Conservation (phyloP, 2,797 vertebrate species). For the Bucorvus abyssinicus region DNA sequence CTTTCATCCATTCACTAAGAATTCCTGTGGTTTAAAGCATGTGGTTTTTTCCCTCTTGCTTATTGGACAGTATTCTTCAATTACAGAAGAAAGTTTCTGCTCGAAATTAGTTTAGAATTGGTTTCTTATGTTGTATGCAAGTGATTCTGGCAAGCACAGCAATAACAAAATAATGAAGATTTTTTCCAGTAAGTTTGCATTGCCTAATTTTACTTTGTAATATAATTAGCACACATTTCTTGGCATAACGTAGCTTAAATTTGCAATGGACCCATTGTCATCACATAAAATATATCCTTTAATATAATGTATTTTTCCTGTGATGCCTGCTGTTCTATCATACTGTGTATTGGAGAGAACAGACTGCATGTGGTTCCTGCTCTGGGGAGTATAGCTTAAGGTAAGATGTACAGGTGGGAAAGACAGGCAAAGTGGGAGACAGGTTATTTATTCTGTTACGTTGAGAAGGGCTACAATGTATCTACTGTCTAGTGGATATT, state of each 20-base stretch:
- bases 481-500: not conserved
- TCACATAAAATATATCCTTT: not conserved
- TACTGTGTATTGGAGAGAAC: not conserved
- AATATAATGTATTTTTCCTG: not conserved
- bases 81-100: conserved; percentile 45
- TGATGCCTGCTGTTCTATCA: not conserved
- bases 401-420: not conserved
- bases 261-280: conserved; percentile 10
- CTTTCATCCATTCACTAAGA: conserved; percentile 30
- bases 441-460: not conserved
- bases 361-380: not conserved
- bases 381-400: not conserved
- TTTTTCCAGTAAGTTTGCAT: conserved; percentile 33
- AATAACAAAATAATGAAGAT: conserved; percentile 54
- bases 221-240: conserved; percentile 28
- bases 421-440: not conserved
- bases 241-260: conserved; percentile 3
- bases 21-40: conserved; percentile 42
- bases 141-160: conserved; percentile 42
- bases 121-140: conserved; percentile 54
- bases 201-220: conserved; percentile 43
- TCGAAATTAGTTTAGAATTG: conserved; percentile 57
- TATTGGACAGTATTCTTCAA: conserved; percentile 21
- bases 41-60: not conserved
- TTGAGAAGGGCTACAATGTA: not conserved